Percentiles rank a stretch among this genome's conserved stretches.
Conservation (phyloP, 2,797 vertebrate species). For the Crenichthys baileyi region DNA sequence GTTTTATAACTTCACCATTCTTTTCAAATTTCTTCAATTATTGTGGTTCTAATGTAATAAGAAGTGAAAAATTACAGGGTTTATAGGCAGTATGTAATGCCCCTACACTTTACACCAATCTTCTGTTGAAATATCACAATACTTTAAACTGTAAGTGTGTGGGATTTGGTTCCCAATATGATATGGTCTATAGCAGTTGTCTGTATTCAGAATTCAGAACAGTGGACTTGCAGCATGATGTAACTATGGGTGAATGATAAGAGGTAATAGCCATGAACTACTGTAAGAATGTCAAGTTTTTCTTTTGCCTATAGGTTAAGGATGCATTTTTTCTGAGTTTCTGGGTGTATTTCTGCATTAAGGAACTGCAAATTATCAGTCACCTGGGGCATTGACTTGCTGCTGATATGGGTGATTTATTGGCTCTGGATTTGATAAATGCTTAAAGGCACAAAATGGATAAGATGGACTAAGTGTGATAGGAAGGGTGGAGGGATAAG, state of each 20-base stretch:
- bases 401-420: constrained; percentile 73
- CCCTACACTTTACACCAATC: neutral
- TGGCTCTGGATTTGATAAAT: constrained; percentile 62
- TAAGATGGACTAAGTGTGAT: constrained; percentile 62
- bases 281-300: constrained; percentile 3
- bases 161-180: neutral
- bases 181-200: neutral
- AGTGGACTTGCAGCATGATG: neutral
- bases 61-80: neutral
- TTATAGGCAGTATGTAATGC: neutral
- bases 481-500: constrained; percentile 48
- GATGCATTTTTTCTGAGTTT: constrained; percentile 1
- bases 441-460: constrained; percentile 67
- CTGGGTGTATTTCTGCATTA: constrained; percentile 2
- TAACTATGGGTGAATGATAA: neutral
- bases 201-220: neutral
- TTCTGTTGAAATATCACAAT: neutral
- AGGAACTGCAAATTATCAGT: constrained; percentile 57
- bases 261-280: neutral
- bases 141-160: neutral
- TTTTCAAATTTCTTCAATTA: neutral
- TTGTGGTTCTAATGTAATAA: neutral
- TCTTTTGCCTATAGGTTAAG: constrained; percentile 14
- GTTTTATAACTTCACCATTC: neutral
- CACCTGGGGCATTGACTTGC: constrained; percentile 45